Percentiles rank a stretch among this genome's conserved stretches.
These are phyloP conservation scores for Crossaster papposus DNA, from an alignment of 53 echinoderm and acorn worm genomes.

Conservation along the genomic window DNA sequence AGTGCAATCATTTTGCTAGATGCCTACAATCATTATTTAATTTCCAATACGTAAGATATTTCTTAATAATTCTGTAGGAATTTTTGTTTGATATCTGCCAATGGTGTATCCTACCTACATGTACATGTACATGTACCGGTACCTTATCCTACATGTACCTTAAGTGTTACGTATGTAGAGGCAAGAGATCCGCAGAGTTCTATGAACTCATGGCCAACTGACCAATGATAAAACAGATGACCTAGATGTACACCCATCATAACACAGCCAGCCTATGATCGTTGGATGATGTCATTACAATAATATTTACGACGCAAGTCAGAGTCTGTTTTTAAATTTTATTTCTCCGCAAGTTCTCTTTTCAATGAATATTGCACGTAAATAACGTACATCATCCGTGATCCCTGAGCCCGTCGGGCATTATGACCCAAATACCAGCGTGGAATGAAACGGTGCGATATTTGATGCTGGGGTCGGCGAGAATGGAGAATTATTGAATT, in stretches of 20 bases:
- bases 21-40: too few species aligned
- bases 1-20: too few species aligned
- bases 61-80: too few species aligned
- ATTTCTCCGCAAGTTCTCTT: background rate
- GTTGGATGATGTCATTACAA: constrained; percentile 56
- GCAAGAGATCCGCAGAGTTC: constrained; percentile 9
- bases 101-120: too few species aligned
- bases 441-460: constrained; percentile 44
- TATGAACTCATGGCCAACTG: constrained; percentile 34
- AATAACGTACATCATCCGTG: constrained; percentile 4
- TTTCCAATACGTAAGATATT: too few species aligned
- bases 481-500: constrained; percentile 47
- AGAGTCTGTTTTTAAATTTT: background rate
- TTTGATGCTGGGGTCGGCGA: constrained; percentile 23
- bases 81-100: too few species aligned
- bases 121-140: too few species aligned
- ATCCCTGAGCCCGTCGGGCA: constrained; percentile 4
- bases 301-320: constrained; percentile 47
- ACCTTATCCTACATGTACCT: background rate
- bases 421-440: constrained; percentile 51
- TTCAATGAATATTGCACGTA: background rate
- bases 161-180: background rate
- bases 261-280: background rate
- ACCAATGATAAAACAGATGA: constrained; percentile 20
- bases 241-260: constrained; percentile 8